These are phyloP conservation scores for Tinea semifulvella DNA, from an alignment of 2,888 invertebrate genomes.

Conservation along the genomic window DNA sequence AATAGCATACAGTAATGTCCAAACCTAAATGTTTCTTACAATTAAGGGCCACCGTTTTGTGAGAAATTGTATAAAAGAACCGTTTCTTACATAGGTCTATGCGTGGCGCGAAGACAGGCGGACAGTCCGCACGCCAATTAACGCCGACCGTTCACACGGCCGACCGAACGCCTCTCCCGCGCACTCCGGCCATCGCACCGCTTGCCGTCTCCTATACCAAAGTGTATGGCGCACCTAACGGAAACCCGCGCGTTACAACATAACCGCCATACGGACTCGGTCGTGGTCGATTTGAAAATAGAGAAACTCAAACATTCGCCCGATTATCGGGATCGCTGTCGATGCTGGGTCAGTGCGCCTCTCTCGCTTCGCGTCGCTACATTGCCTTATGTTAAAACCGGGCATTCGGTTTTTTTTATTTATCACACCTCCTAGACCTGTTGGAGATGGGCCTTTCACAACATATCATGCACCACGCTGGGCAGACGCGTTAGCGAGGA, in stretches of 20 bases:
- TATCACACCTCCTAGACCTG: too few species aligned
- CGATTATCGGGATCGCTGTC: constrained; percentile 62
- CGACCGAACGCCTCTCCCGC: constrained; percentile 24
- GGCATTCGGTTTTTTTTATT: too few species aligned
- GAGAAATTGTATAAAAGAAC: too few species aligned
- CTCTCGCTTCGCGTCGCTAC: constrained; percentile 38
- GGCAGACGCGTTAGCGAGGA: too few species aligned
- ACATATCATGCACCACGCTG: too few species aligned
- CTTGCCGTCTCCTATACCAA: constrained; percentile 3
- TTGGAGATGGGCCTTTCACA: too few species aligned
- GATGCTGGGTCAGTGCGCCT: constrained; percentile 60
- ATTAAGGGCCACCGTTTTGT: too few species aligned
- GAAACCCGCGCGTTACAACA: constrained; percentile 33
- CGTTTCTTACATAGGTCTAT: too few species aligned
- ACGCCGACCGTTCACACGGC: constrained; percentile 56
- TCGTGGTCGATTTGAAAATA: constrained; percentile 54
- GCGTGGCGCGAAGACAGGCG: constrained; percentile 54
- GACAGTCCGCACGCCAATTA: constrained; percentile 58
- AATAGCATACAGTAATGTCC: too few species aligned
- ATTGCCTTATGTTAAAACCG: too few species aligned
- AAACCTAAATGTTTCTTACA: too few species aligned
- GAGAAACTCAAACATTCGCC: constrained; percentile 58
- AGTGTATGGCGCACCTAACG: constrained; percentile 25
- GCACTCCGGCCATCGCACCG: neutral
- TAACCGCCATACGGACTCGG: constrained; percentile 16